A percentile compares a stretch with the other conserved stretches of the same genome.
Evolutionary conservation across 2,113 vertebrate genomes (phyloP).

Genomic region (Recurvirostra avosetta): DNA sequence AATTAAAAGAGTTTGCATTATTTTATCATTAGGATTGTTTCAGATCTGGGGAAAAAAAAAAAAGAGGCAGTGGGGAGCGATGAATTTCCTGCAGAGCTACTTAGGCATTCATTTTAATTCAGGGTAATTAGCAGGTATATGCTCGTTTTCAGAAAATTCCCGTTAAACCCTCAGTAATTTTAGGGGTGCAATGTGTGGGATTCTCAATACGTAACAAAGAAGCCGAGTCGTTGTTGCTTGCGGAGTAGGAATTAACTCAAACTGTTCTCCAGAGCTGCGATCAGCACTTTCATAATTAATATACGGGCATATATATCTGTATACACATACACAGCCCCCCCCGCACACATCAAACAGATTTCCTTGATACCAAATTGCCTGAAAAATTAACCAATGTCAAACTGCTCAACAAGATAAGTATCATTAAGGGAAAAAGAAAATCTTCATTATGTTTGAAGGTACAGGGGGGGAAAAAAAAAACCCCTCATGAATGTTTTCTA

Average conservation of each 20-base stretch:
- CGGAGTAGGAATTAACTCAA: background rate
- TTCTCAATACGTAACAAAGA: background rate
- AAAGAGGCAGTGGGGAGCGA: background rate
- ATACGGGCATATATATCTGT: background rate
- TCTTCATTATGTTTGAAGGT: constrained; percentile 21
- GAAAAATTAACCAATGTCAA: constrained; percentile 43
- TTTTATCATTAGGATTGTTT: background rate
- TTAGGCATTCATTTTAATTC: background rate
- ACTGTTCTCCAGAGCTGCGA: constrained; percentile 6
- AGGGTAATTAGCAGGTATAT: background rate
- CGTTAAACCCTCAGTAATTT: background rate
- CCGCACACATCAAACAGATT: constrained; percentile 45
- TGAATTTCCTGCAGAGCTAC: background rate
- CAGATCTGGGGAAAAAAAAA: background rate
- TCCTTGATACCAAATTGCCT: constrained; percentile 41
- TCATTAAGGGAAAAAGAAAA: constrained; percentile 34
- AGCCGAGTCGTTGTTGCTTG: background rate
- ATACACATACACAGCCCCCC: background rate
- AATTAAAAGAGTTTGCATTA: background rate
- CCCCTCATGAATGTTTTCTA: background rate
- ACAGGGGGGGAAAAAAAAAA: rapidly evolving
- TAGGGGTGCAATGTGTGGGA: background rate
- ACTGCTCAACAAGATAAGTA: constrained; percentile 45
- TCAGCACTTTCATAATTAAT: constrained; percentile 44
- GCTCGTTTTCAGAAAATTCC: background rate